Evolutionary conservation across 2,113 vertebrate species (phyloP).

Genomic region (Istiophorus platypterus): DNA sequence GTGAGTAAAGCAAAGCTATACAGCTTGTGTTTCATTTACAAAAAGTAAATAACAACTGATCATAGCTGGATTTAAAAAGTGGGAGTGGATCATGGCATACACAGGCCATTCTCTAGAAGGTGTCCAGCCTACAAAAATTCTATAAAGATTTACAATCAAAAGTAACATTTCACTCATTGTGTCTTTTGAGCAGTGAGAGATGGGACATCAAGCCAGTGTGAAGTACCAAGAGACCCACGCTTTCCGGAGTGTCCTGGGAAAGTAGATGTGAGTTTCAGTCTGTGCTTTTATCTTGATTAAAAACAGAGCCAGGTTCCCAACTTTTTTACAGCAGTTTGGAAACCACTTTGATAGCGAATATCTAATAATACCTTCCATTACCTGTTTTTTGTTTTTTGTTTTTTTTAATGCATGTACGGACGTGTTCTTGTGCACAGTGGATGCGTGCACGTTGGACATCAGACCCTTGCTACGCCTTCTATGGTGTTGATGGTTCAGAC

Average conservation of each 20-base stretch:
- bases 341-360: background rate
- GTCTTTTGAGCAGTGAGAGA: slow-evolving; percentile 81
- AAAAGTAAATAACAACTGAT: background rate
- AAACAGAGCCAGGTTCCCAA: background rate
- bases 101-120: background rate
- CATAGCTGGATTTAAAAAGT: background rate
- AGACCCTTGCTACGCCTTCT: slow-evolving; percentile 97
- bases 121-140: background rate
- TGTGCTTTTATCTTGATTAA: background rate
- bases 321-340: background rate
- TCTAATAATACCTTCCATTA: background rate
- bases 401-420: background rate
- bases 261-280: slow-evolving; percentile 90
- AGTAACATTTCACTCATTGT: slow-evolving; percentile 7
- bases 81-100: background rate
- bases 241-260: slow-evolving; percentile 96
- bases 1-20: background rate
- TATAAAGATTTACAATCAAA: background rate
- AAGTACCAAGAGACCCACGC: slow-evolving; percentile 92
- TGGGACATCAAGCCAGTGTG: slow-evolving; percentile 91
- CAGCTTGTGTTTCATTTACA: background rate
- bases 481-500: slow-evolving; percentile 96
- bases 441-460: slow-evolving; percentile 98
- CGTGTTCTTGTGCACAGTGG: slow-evolving; percentile 85
- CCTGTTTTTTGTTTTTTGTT: background rate